These are phyloP conservation scores for Glossophaga mutica DNA, from an alignment of 2,797 vertebrate species.

Conservation along the genomic window DNA sequence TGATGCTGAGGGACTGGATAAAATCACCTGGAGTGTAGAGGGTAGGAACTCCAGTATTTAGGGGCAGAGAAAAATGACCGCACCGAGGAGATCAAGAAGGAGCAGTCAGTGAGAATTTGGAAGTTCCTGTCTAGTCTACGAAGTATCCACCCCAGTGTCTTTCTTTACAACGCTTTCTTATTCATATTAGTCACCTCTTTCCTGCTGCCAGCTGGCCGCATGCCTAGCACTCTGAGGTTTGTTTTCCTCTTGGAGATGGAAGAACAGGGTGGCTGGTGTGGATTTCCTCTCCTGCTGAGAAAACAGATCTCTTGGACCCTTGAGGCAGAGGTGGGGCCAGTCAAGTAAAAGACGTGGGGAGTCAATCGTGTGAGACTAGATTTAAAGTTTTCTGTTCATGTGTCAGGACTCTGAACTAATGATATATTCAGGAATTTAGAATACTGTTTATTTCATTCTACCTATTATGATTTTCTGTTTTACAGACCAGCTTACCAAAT, in stretches of 20 bases:
- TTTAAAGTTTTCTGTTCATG: background rate
- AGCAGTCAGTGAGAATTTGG: background rate
- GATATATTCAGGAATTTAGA: background rate
- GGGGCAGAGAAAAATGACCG: background rate
- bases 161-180: background rate
- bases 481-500: background rate
- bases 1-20: rapidly evolving
- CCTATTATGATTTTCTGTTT: background rate
- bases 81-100: background rate
- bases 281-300: background rate
- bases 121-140: background rate
- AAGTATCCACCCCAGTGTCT: background rate
- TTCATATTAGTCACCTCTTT: background rate
- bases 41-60: background rate
- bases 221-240: background rate
- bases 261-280: background rate
- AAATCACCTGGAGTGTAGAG: rapidly evolving
- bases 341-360: background rate
- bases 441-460: background rate
- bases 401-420: background rate
- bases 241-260: background rate
- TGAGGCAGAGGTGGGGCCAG: background rate
- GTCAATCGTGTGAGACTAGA: background rate
- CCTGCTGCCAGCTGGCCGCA: background rate
- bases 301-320: background rate